Evolutionary conservation across 2,888 invertebrate genomes (phyloP), one percentile per base, ranked within the genome.

Genomic region (Hedya salicella): DNA sequence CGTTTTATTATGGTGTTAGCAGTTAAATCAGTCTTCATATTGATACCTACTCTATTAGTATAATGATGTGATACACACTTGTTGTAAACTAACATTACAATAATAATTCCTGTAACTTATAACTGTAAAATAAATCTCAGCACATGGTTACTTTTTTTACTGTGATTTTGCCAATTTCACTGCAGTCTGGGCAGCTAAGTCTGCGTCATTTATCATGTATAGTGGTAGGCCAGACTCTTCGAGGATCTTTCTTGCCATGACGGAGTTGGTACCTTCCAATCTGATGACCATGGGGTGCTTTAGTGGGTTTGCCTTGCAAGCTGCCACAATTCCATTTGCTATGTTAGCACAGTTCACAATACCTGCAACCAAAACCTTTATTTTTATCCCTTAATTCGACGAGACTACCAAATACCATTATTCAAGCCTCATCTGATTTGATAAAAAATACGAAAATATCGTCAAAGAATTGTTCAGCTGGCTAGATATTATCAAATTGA

Each of bases 341-440:
- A 99, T 97, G 0, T 97, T 98, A 4, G 96, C 97, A 89, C 99
- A 99, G 89, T 99, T 98, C 0, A 99, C 99, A 82, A 99, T 99
- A 62, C 99, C 98, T 91, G 74, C 17, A 77, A 83, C 63, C 54
- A 60, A 61, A 60, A n/a, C 57, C 0, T 8, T 32, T 32, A 40
- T 30, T 32, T n/a, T n/a, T n/a, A n/a, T n/a, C n/a, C n/a, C n/a
- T n/a, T n/a, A n/a, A n/a, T n/a, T n/a, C n/a, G n/a, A n/a, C n/a
- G n/a, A n/a, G n/a, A n/a, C n/a, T n/a, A n/a, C n/a, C n/a, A n/a
- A n/a, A n/a, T n/a, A n/a, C n/a, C n/a, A n/a, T n/a, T n/a, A n/a
- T n/a, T n/a, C n/a, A n/a, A n/a, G n/a, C n/a, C n/a, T n/a, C n/a
- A n/a, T n/a, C n/a, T n/a, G n/a, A n/a, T n/a, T n/a, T n/a, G n/a